A percentile compares a stretch with the other conserved stretches of the same genome.
Conservation (phyloP, 1,140 invertebrate species). For the Cotesia vestalis region DNA sequence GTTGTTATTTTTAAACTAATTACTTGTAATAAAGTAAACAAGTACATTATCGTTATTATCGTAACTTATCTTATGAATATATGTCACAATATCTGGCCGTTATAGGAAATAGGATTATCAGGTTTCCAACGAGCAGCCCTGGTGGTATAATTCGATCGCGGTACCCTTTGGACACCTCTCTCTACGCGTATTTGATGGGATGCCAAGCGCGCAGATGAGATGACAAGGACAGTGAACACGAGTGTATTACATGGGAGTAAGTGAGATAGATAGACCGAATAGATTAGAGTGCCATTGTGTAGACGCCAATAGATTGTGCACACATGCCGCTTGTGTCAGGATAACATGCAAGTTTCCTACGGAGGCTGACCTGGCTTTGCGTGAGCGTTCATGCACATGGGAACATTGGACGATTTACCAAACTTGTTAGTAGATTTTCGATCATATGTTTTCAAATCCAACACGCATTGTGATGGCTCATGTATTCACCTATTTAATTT, state of each 20-base stretch:
- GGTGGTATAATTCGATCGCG: conserved; percentile 21
- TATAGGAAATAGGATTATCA: conserved; percentile 33
- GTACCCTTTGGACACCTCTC: conserved; percentile 26
- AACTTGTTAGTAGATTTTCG: conserved; percentile 20
- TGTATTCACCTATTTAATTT: no score
- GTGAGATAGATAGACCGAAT: conserved; percentile 12
- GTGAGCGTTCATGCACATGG: conserved; percentile 16
- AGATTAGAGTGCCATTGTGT: conserved; percentile 38
- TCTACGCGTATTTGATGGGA: conserved; percentile 16
- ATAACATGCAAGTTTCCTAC: conserved; percentile 27
- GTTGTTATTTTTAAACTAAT: no score
- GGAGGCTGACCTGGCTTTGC: conserved; percentile 24
- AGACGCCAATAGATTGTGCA: conserved; percentile 38
- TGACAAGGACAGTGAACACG: not conserved
- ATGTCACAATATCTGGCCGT: conserved; percentile 25
- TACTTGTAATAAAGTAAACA: no score
- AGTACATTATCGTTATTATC: no score
- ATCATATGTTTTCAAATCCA: not conserved
- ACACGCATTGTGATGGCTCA: no score
- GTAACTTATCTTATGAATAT: not conserved
- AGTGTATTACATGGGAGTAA: no score
- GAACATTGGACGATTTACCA: not conserved
- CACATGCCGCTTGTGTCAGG: conserved; percentile 26
- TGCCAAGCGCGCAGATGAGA: conserved; percentile 9
- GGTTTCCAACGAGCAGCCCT: not conserved